Conservation (phyloP, 1,140 invertebrate species). For the Anagrus nilaparvatae region DNA sequence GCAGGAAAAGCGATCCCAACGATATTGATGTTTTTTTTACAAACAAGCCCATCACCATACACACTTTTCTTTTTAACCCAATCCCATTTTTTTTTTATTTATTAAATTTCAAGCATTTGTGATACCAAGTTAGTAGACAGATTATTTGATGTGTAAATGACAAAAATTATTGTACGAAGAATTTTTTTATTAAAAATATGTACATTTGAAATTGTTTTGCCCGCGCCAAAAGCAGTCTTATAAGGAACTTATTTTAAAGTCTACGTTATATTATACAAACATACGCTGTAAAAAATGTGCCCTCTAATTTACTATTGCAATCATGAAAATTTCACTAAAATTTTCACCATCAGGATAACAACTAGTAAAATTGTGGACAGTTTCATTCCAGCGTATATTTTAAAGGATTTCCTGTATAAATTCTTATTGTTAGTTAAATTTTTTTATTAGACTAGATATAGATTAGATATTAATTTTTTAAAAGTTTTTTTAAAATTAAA, state of each 20-base stretch:
- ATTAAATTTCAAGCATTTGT: conserved; percentile 11
- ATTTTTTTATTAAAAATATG: too few species aligned
- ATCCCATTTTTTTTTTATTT: neutral
- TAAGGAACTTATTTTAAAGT: conserved; percentile 13
- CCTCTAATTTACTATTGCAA: conserved; percentile 2
- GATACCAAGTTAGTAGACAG: conserved; percentile 3
- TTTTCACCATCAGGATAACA: too few species aligned
- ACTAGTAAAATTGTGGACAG: too few species aligned
- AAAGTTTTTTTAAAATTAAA: too few species aligned
- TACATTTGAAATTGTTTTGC: conserved; percentile 17
- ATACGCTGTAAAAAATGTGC: neutral
- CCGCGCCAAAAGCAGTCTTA: conserved; percentile 32
- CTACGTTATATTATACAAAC: conserved; percentile 1
- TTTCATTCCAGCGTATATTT: too few species aligned
- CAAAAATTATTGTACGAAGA: too few species aligned
- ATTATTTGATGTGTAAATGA: too few species aligned
- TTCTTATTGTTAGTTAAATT: too few species aligned
- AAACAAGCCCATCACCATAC: conserved; percentile 7
- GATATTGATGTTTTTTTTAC: conserved; percentile 27
- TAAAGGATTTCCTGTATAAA: too few species aligned
- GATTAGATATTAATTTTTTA: too few species aligned
- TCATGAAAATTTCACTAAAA: too few species aligned
- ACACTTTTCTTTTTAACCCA: conserved; percentile 1
- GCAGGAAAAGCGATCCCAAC: conserved; percentile 41
- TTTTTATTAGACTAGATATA: too few species aligned